These are phyloP conservation scores for Simalia tracyae DNA, from an alignment of 2,797 vertebrate genomes.

Conservation along the genomic window DNA sequence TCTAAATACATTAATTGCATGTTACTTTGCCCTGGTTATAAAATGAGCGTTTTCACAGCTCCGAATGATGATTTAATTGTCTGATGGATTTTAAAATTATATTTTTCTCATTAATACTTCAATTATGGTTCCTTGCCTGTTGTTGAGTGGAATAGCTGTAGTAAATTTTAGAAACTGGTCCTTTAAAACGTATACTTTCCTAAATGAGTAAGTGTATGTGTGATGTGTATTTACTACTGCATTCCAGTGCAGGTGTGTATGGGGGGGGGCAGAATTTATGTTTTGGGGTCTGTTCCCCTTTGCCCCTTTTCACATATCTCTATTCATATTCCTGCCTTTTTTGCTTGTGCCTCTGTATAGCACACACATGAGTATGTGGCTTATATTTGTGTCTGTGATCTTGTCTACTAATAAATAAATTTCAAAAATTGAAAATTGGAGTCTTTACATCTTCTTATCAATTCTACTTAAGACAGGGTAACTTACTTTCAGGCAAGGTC, in stretches of 20 bases:
- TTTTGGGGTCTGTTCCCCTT: neutral
- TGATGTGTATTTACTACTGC: neutral
- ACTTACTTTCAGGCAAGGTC: neutral
- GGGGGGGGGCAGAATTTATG: neutral
- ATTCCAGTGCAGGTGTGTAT: neutral
- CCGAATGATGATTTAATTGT: constrained; percentile 33
- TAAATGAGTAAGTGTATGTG: neutral
- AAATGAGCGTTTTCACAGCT: constrained; percentile 27
- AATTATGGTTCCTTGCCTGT: constrained; percentile 19
- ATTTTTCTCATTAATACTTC: constrained; percentile 48
- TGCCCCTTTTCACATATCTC: neutral
- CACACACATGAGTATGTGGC: neutral
- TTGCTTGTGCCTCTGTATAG: neutral
- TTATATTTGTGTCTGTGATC: neutral
- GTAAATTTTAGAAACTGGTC: constrained; percentile 22
- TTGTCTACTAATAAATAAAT: neutral
- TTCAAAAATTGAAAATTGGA: neutral
- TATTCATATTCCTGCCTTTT: neutral
- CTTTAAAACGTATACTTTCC: constrained; percentile 21
- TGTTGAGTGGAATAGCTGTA: constrained; percentile 33
- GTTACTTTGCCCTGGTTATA: constrained; percentile 16
- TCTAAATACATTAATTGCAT: constrained; percentile 31
- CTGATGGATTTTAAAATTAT: constrained; percentile 35
- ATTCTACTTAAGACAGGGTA: neutral
- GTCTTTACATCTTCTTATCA: neutral